Evolutionary conservation across 2,113 vertebrate genomes (phyloP).

Genomic region (Labrus mixtus): DNA sequence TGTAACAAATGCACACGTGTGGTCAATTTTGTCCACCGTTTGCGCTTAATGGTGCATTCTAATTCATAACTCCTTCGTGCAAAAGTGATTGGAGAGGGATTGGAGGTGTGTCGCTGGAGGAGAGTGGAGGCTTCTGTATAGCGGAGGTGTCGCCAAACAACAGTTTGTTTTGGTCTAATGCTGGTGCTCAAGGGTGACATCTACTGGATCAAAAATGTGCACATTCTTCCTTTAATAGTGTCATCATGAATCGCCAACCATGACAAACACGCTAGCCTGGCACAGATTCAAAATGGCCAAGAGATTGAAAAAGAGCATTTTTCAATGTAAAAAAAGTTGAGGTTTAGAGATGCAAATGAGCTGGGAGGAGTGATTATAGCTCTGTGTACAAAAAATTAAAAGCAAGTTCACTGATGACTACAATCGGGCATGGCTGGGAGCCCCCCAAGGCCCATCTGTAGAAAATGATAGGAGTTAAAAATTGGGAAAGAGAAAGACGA

Average conservation of each 20-base stretch:
- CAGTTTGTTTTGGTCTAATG: no score
- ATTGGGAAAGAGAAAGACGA: constrained; percentile 20
- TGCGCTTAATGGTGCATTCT: no score
- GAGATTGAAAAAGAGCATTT: not conserved
- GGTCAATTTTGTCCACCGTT: not conserved
- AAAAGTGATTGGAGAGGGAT: no score
- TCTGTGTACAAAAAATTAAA: constrained; percentile 2
- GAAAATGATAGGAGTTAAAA: constrained; percentile 34
- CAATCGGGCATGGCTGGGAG: constrained; percentile 40
- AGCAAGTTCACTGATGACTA: constrained; percentile 41
- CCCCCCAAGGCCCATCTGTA: constrained; percentile 35
- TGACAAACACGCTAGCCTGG: not conserved
- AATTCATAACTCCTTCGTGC: no score
- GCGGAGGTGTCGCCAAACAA: no score
- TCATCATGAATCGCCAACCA: not conserved
- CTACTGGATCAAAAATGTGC: no score
- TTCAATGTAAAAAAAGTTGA: not conserved
- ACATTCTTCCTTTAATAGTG: not conserved
- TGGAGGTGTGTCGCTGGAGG: no score
- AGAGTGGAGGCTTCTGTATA: no score
- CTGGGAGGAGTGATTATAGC: no score
- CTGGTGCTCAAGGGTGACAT: no score
- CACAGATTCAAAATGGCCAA: not conserved
- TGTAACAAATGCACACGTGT: not conserved
- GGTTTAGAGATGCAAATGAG: no score